Evolutionary conservation across 2,113 vertebrate genomes (phyloP).

Genomic region (Hymenochirus boettgeri): DNA sequence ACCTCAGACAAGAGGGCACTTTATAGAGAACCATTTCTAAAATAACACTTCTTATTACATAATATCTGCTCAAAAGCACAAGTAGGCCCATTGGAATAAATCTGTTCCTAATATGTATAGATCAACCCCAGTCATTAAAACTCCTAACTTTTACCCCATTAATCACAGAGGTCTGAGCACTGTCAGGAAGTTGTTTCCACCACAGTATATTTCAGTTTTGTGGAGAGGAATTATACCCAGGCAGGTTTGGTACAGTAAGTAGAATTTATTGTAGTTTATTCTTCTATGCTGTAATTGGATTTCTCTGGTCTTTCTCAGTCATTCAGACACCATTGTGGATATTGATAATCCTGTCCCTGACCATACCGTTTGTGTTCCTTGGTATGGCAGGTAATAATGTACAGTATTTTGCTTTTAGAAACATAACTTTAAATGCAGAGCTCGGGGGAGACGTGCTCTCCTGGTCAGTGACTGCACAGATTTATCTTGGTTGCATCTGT

Average conservation of each 20-base stretch:
- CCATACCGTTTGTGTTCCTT: slow-evolving; percentile 27
- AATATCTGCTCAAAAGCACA: background rate
- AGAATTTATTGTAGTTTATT: slow-evolving; percentile 33
- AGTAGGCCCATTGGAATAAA: background rate
- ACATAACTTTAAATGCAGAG: slow-evolving; percentile 20
- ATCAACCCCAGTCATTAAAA: slow-evolving; percentile 12
- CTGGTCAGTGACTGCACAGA: slow-evolving; percentile 5
- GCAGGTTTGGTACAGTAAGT: slow-evolving; percentile 27
- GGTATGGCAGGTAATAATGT: slow-evolving; percentile 31
- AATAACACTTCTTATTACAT: too few relatives aligned
- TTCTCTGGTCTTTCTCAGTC: slow-evolving; percentile 23
- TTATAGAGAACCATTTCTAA: too few relatives aligned
- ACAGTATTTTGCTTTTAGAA: slow-evolving; percentile 21
- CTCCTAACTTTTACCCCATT: background rate
- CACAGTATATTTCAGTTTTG: slow-evolving; percentile 14
- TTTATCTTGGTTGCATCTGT: slow-evolving; percentile 20
- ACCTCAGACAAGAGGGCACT: too few relatives aligned
- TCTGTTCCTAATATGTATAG: slow-evolving; percentile 4
- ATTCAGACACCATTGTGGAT: slow-evolving; percentile 34
- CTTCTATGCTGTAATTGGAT: slow-evolving; percentile 30
- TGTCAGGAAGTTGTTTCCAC: background rate
- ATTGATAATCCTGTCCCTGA: slow-evolving; percentile 37
- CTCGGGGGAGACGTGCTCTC: slow-evolving; percentile 14
- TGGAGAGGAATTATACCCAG: slow-evolving; percentile 9
- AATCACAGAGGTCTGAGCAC: slow-evolving; percentile 6